Percentiles rank a stretch among this genome's conserved stretches.
These are phyloP conservation scores for Loris lydekkerianus DNA, from an alignment of 2,797 vertebrate species.

Conservation along the genomic window DNA sequence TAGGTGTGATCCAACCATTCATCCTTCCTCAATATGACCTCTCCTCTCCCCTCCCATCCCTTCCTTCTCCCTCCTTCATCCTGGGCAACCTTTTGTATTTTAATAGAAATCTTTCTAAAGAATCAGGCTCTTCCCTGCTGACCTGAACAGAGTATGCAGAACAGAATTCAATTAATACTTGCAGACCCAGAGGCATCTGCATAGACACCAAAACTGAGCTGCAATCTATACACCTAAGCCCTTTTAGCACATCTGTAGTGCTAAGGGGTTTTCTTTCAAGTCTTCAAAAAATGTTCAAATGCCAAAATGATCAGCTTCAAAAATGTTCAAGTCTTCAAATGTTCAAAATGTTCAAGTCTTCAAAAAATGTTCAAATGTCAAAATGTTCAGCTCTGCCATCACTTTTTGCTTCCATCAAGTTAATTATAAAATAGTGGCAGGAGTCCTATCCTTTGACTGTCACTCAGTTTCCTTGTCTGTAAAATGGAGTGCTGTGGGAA, in stretches of 20 bases:
- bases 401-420: constrained; percentile 17
- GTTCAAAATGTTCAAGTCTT: not conserved
- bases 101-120: constrained; percentile 43
- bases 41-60: too few species aligned
- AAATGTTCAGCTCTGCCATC: constrained; percentile 23
- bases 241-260: not conserved
- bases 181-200: not conserved
- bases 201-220: not conserved
- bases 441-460: not conserved
- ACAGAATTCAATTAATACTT: constrained; percentile 24
- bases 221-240: not conserved
- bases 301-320: too few species aligned
- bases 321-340: not conserved
- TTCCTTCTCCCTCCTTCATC: too few species aligned
- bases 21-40: too few species aligned
- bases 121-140: not conserved
- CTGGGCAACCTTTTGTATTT: not conserved
- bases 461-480: constrained; percentile 43
- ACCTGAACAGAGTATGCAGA: constrained; percentile 30
- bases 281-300: not conserved
- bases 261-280: not conserved
- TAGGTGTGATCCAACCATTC: too few species aligned
- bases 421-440: not conserved
- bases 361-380: not conserved
- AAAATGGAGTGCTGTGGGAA: not conserved